phyloP scores from a whole-genome alignment of 2,888 invertebrate species.

The Suillia variegata region DNA sequence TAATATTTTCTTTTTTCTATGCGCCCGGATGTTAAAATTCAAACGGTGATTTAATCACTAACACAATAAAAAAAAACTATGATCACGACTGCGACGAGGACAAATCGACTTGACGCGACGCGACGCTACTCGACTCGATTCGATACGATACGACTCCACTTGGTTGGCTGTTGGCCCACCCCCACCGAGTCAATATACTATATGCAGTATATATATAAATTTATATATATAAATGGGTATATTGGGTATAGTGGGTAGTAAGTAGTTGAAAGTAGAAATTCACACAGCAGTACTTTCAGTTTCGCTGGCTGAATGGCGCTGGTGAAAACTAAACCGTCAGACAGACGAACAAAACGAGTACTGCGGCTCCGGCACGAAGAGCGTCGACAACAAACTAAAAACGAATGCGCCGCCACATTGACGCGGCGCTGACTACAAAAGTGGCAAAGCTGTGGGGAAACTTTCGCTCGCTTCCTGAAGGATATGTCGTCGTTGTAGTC shows the following conservation, averaged over 20 bases:
- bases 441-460: too few relatives aligned
- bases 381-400: constrained; percentile 10
- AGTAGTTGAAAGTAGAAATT: constrained; percentile 11
- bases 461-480: too few relatives aligned
- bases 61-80: not conserved
- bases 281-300: constrained; percentile 25
- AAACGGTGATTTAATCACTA: constrained; percentile 40
- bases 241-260: not conserved
- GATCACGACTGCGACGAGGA: not conserved
- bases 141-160: too few relatives aligned
- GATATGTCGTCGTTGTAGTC: too few relatives aligned
- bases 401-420: not conserved
- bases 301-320: constrained; percentile 9
- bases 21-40: not conserved
- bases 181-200: too few relatives aligned
- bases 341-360: not conserved
- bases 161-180: too few relatives aligned
- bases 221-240: not conserved
- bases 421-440: constrained; percentile 2
- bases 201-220: not conserved
- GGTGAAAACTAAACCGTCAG: not conserved
- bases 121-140: too few relatives aligned
- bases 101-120: not conserved
- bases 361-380: not conserved
- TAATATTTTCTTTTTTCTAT: constrained; percentile 38